Evolutionary conservation across 2,113 vertebrate species (phyloP).

Genomic region (Brachirus orientalis): DNA sequence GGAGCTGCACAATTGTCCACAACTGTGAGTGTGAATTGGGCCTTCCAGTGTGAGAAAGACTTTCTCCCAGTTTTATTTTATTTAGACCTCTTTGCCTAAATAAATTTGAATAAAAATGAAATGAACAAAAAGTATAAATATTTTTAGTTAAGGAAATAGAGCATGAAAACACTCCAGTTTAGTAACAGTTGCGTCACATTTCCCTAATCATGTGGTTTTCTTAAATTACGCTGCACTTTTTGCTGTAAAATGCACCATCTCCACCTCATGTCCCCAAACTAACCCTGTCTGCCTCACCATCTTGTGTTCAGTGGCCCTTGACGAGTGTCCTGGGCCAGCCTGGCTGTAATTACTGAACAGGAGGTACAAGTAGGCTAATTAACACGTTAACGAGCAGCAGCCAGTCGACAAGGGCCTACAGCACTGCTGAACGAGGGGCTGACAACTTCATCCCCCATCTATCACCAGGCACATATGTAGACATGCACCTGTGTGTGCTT

Average conservation of each 20-base stretch:
- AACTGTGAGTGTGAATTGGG: no score
- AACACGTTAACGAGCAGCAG: conserved; percentile 74
- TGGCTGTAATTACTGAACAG: conserved; percentile 74
- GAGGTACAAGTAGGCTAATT: conserved; percentile 75
- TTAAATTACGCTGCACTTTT: background rate
- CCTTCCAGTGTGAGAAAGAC: no score
- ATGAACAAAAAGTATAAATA: no score
- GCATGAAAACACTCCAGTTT: background rate
- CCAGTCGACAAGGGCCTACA: conserved; percentile 57
- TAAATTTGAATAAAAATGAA: no score
- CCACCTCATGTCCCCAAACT: conserved; percentile 42
- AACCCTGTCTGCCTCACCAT: conserved; percentile 35
- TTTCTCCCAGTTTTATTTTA: no score
- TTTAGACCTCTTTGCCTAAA: no score
- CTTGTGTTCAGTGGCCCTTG: conserved; percentile 58
- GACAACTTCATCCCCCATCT: conserved; percentile 74
- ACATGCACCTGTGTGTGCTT: conserved; percentile 39
- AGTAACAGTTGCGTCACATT: background rate
- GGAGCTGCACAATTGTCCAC: no score
- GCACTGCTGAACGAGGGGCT: conserved; percentile 45
- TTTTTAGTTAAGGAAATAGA: no score
- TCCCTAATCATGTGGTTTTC: background rate
- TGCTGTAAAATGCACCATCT: conserved; percentile 1
- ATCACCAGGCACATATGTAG: conserved; percentile 41
- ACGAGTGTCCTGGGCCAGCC: conserved; percentile 59